These are phyloP conservation scores for Perccottus glenii DNA, from an alignment of 2,113 vertebrate genomes.

Conservation along the genomic window DNA sequence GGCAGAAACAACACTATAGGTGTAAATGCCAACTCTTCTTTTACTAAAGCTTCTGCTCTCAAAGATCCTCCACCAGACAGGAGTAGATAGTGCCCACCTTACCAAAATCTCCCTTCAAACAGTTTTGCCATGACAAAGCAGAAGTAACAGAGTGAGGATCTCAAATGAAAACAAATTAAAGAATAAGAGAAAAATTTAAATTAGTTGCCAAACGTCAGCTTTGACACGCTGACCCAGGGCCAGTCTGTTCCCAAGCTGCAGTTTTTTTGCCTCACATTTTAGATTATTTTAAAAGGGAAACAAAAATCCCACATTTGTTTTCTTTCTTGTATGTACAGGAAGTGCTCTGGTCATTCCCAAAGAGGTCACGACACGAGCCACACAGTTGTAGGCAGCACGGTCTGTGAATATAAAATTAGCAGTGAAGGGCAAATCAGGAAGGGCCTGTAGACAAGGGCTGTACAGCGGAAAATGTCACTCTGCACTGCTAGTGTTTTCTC, in stretches of 20 bases:
- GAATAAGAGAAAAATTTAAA: constrained; percentile 28
- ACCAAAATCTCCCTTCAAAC: constrained; percentile 12
- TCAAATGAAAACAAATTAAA: not conserved
- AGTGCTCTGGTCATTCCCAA: constrained; percentile 12
- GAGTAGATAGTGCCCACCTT: not conserved
- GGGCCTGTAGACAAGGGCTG: constrained; percentile 22
- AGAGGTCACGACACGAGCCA: constrained; percentile 40
- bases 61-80: not conserved
- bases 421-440: constrained; percentile 20
- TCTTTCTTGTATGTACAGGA: constrained; percentile 32
- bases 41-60: constrained; percentile 6
- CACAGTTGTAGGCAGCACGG: not conserved
- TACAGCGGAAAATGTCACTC: constrained; percentile 55
- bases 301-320: constrained; percentile 30
- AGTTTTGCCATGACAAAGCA: not conserved
- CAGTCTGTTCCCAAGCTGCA: constrained; percentile 52
- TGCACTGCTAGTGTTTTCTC: constrained; percentile 28
- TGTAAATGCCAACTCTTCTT: constrained; percentile 2
- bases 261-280: constrained; percentile 24
- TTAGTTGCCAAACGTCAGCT: constrained; percentile 33
- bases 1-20: not conserved
- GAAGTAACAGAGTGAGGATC: not conserved
- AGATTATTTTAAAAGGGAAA: too few species aligned
- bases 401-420: constrained; percentile 27
- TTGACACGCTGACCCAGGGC: constrained; percentile 42